phyloP scores from a whole-genome alignment of 2,888 invertebrate species.

The Agrochola lychnidis region DNA sequence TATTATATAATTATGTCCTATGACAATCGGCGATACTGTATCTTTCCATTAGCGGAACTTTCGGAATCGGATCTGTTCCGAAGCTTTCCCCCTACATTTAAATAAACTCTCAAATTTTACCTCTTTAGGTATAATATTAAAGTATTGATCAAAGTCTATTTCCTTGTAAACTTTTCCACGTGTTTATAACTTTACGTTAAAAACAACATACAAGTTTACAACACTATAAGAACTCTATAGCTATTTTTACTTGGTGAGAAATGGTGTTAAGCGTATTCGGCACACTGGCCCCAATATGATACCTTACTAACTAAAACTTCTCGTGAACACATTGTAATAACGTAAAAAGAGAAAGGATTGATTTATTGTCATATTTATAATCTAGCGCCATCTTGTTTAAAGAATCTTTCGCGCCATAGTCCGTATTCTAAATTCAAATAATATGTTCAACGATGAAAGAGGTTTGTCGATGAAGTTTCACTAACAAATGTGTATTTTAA shows the following conservation, averaged over 20 bases:
- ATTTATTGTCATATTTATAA: constrained; percentile 58
- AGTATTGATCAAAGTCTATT: background rate
- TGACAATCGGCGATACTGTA: too few relatives aligned
- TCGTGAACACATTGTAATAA: constrained; percentile 59
- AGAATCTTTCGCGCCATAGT: constrained; percentile 42
- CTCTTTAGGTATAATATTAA: too few relatives aligned
- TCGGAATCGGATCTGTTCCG: too few relatives aligned
- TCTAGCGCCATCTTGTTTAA: constrained; percentile 51
- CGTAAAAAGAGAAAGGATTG: constrained; percentile 69
- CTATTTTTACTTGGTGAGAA: constrained; percentile 56
- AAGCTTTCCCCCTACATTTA: too few relatives aligned
- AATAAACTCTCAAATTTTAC: too few relatives aligned
- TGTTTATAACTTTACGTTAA: constrained; percentile 30
- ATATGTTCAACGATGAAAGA: constrained; percentile 11
- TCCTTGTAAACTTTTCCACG: constrained; percentile 4
- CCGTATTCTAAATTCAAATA: constrained; percentile 47
- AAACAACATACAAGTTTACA: constrained; percentile 20
- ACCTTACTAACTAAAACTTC: constrained; percentile 54
- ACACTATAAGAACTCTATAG: constrained; percentile 25
- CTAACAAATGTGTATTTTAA: background rate
- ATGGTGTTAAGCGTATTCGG: constrained; percentile 62
- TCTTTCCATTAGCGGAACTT: too few relatives aligned
- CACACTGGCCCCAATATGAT: constrained; percentile 59
- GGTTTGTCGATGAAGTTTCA: constrained; percentile 5
- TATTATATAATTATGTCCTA: too few relatives aligned